These are phyloP conservation scores for Poecilia wingei DNA, from an alignment of 2,797 vertebrate genomes.

Conservation along the genomic window DNA sequence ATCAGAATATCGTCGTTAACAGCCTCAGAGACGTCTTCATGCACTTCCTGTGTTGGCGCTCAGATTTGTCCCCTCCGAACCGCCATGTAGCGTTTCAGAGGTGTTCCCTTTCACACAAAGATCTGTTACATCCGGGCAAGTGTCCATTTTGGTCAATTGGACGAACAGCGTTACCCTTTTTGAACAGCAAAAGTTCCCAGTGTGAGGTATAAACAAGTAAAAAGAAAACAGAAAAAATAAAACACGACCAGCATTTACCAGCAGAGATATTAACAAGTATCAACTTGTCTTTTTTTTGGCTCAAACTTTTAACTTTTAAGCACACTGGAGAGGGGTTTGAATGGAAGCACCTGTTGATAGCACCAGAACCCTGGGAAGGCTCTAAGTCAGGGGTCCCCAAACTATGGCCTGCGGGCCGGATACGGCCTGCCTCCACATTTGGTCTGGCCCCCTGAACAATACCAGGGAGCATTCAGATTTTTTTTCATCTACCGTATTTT, in stretches of 20 bases:
- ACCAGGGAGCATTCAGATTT: too few relatives aligned
- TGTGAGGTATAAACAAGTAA: conserved; percentile 84
- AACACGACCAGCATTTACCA: conserved; percentile 74
- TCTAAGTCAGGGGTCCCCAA: conserved; percentile 27
- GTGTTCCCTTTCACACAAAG: conserved; percentile 77
- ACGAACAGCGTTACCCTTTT: conserved; percentile 60
- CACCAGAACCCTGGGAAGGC: conserved; percentile 75
- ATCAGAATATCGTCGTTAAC: conserved; percentile 73
- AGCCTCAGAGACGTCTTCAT: conserved; percentile 59
- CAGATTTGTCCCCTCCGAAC: neutral
- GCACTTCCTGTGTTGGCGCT: conserved; percentile 19
- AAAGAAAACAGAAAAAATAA: conserved; percentile 54
- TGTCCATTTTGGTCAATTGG: conserved; percentile 67
- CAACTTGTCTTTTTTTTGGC: conserved; percentile 76
- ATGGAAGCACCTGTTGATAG: conserved; percentile 67
- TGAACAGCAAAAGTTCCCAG: conserved; percentile 77
- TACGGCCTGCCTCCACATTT: too few relatives aligned
- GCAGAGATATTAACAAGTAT: conserved; percentile 58
- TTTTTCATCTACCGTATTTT: too few relatives aligned
- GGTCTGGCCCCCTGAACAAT: too few relatives aligned
- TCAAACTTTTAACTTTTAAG: conserved; percentile 60
- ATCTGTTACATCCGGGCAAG: conserved; percentile 62
- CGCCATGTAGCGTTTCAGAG: conserved; percentile 37
- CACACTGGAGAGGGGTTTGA: conserved; percentile 47
- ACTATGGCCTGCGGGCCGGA: too few relatives aligned